Evolutionary conservation across 2,797 vertebrate species (phyloP).

Genomic region (Platyrinchus mystaceus): DNA sequence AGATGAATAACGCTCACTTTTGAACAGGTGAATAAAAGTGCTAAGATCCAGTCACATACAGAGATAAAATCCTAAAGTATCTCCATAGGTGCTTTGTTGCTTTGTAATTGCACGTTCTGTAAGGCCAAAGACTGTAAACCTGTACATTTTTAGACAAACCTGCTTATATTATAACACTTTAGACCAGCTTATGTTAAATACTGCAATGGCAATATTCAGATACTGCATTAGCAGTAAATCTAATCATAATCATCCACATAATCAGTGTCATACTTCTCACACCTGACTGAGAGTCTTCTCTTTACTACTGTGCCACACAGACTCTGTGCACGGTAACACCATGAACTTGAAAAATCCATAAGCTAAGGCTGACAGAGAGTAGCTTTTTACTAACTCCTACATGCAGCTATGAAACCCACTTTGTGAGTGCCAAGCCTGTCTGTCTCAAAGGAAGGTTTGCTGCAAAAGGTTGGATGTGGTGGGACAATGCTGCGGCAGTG

Average conservation of each 20-base stretch:
- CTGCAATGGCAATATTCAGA: neutral
- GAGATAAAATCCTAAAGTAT: neutral
- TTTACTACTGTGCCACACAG: neutral
- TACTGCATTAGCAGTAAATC: neutral
- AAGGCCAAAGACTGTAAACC: neutral
- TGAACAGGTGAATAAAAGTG: neutral
- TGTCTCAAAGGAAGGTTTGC: neutral
- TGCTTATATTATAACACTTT: neutral
- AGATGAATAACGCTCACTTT: neutral
- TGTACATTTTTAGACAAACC: neutral
- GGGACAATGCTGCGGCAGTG: fast-evolving
- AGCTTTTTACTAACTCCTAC: neutral
- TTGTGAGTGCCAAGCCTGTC: neutral
- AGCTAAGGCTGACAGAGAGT: neutral
- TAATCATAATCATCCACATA: neutral
- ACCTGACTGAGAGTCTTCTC: neutral
- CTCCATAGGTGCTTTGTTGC: neutral
- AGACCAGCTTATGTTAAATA: neutral
- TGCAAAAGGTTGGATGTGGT: neutral
- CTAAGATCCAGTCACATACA: neutral
- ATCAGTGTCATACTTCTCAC: neutral
- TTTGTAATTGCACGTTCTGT: neutral
- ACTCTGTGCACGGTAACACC: fast-evolving
- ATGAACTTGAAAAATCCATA: neutral
- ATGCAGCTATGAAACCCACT: neutral